These are phyloP conservation scores for Sardinella longiceps DNA, from an alignment of 2,797 vertebrate genomes.

Conservation along the genomic window DNA sequence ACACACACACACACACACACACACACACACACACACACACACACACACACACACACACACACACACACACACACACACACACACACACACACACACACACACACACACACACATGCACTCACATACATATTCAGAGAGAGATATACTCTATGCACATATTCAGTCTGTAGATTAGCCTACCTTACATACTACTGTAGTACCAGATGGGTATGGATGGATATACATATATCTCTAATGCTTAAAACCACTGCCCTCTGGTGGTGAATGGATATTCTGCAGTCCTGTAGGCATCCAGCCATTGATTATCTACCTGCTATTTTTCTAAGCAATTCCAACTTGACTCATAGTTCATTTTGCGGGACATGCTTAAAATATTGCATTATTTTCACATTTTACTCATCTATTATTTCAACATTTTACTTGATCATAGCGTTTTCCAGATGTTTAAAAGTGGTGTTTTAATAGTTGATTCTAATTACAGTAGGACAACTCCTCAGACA, in stretches of 20 bases:
- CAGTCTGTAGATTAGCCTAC: background rate
- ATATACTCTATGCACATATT: background rate
- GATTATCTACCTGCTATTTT: background rate
- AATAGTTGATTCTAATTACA: too few species aligned
- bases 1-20: conserved; percentile 30
- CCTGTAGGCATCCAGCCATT: background rate
- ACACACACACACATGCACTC: too few species aligned
- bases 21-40: conserved; percentile 23
- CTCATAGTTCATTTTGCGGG: background rate
- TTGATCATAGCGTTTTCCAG: background rate
- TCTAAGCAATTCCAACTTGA: background rate
- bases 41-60: conserved; percentile 16
- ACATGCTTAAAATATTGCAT: background rate
- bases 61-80: conserved; percentile 11
- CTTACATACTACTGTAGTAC: too few species aligned
- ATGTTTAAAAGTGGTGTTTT: too few species aligned
- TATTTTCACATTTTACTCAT: background rate
- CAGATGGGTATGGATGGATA: too few species aligned
- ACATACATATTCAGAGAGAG: background rate
- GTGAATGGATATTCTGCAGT: background rate
- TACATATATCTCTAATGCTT: background rate
- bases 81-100: background rate
- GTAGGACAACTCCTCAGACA: too few species aligned
- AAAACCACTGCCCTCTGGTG: conserved; percentile 7
- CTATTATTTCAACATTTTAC: background rate